Conservation (phyloP, 2,113 vertebrate species). For the Arizona elegans region DNA sequence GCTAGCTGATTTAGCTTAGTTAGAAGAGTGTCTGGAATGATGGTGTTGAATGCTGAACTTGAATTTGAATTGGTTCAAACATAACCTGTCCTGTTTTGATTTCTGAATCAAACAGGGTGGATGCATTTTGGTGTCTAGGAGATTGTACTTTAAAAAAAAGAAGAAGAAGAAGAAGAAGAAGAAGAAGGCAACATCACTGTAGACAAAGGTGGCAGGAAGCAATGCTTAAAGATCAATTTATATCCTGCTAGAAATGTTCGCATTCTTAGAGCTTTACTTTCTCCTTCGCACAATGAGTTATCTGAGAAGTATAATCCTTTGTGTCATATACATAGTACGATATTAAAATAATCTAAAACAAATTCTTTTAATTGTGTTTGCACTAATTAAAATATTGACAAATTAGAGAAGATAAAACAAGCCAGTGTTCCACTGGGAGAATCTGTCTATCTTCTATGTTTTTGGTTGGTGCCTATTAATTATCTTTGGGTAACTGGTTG, state of each 20-base stretch:
- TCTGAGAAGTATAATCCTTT: background rate
- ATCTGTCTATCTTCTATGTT: slow-evolving; percentile 31
- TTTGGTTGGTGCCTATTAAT: slow-evolving; percentile 45
- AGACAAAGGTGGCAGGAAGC: background rate
- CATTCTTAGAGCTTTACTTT: slow-evolving; percentile 20
- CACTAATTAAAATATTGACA: slow-evolving; percentile 52
- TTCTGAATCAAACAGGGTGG: background rate
- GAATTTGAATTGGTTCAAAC: background rate
- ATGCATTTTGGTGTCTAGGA: background rate
- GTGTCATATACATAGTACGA: background rate
- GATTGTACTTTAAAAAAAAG: background rate
- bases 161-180: too few species aligned
- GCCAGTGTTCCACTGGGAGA: background rate
- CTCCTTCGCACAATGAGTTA: slow-evolving; percentile 25
- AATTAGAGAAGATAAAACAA: slow-evolving; percentile 35
- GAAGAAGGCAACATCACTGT: background rate
- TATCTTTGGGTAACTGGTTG: slow-evolving; percentile 49
- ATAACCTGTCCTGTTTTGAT: background rate
- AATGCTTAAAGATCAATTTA: background rate
- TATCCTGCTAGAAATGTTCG: slow-evolving; percentile 19
- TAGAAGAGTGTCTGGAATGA: too few species aligned
- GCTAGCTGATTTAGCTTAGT: too few species aligned
- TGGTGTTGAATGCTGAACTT: too few species aligned
- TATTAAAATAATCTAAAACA: slow-evolving; percentile 25
- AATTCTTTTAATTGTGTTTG: slow-evolving; percentile 43